A percentile compares a stretch with the other conserved stretches of the same genome.
phyloP scores from a whole-genome alignment of 2,797 vertebrate species.

The Eulemur coronatus region DNA sequence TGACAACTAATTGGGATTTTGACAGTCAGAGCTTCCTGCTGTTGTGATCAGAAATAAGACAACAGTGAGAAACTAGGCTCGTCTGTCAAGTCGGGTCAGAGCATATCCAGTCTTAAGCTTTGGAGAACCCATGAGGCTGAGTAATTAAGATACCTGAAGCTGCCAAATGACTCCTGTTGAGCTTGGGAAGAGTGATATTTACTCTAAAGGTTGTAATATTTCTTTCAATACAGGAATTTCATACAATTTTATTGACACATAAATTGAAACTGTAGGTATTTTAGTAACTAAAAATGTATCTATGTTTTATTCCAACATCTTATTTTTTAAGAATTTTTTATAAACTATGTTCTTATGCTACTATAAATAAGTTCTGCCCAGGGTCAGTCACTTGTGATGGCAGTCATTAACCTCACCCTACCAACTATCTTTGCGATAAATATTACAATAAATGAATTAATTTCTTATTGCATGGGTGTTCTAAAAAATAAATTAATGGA shows the following conservation, averaged over 20 bases:
- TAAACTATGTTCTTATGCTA: neutral
- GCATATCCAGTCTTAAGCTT: neutral
- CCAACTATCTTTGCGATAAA: neutral
- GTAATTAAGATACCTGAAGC: neutral
- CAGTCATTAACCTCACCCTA: neutral
- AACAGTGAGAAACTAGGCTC: neutral
- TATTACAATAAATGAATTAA: neutral
- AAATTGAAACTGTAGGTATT: neutral
- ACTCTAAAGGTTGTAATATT: neutral
- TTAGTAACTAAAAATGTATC: neutral
- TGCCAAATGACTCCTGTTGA: neutral
- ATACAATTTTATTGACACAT: neutral
- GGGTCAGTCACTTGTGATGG: neutral
- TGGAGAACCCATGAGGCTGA: neutral
- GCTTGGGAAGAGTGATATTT: neutral
- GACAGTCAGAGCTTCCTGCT: neutral
- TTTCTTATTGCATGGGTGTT: neutral
- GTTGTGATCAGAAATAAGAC: neutral
- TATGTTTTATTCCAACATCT: neutral
- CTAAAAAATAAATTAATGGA: slow-evolving; percentile 2
- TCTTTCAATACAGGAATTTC: neutral
- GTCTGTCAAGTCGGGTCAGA: slow-evolving; percentile 8
- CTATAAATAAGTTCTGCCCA: neutral
- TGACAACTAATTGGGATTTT: slow-evolving; percentile 22
- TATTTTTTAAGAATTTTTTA: neutral